phyloP scores from a whole-genome alignment of 1,140 invertebrate genomes.

The Neotoxoptera formosana region DNA sequence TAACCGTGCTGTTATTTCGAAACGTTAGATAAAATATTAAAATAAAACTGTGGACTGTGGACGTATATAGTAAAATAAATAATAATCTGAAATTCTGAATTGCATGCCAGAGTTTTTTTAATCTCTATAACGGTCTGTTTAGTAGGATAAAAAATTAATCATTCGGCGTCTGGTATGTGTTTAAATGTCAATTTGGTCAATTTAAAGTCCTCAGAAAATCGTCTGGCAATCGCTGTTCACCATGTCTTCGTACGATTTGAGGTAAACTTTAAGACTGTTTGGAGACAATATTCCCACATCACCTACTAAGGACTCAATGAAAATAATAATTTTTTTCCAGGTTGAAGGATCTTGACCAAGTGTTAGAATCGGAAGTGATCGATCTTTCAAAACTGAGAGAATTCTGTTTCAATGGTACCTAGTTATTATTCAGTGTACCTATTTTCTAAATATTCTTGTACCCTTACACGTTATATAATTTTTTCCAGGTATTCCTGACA shows the following conservation, averaged over 20 bases:
- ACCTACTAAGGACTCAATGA: background rate
- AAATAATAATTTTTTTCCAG: slow-evolving; percentile 65
- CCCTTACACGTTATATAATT: slow-evolving; percentile 33
- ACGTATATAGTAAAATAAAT: background rate
- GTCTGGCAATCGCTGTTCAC: background rate
- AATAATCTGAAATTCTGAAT: background rate
- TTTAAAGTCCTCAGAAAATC: background rate
- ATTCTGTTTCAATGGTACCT: slow-evolving; percentile 81
- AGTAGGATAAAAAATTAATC: background rate
- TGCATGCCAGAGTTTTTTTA: background rate
- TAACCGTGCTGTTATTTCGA: background rate
- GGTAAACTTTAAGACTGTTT: slow-evolving; percentile 8
- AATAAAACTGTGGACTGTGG: background rate
- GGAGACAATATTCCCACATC: background rate
- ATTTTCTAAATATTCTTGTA: background rate
- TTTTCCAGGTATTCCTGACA: slow-evolving; percentile 80
- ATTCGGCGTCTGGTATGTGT: slow-evolving; percentile 27
- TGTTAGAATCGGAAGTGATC: slow-evolving; percentile 73
- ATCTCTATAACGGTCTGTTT: background rate
- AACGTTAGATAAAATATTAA: slow-evolving; percentile 7
- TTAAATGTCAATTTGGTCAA: background rate
- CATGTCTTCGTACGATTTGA: slow-evolving; percentile 51
- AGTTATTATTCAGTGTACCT: slow-evolving; percentile 52
- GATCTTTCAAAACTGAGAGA: slow-evolving; percentile 71
- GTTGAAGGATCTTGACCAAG: slow-evolving; percentile 77